A percentile compares a stretch with the other conserved stretches of the same genome.
These are phyloP conservation scores for Hyles vespertilio DNA, from an alignment of 1,140 invertebrate genomes.

Conservation along the genomic window DNA sequence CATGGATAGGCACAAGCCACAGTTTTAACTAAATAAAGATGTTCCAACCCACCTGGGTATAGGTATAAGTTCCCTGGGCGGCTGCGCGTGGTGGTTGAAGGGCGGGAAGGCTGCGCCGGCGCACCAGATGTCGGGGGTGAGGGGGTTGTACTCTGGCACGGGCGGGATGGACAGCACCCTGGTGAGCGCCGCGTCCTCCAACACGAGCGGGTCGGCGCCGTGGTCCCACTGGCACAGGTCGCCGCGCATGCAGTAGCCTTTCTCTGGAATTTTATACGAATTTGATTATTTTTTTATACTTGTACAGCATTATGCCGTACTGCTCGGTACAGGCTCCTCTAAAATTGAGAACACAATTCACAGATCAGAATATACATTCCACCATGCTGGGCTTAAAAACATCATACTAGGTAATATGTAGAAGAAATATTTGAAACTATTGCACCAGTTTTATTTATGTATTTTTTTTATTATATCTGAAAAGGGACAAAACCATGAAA, in stretches of 20 bases:
- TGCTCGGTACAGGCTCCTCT: too few relatives aligned
- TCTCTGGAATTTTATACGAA: constrained; percentile 77
- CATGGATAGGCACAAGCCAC: too few relatives aligned
- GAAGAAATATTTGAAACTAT: too few relatives aligned
- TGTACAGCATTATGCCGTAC: too few relatives aligned
- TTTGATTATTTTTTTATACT: neutral
- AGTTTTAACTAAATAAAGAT: too few relatives aligned
- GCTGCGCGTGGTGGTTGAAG: constrained; percentile 35
- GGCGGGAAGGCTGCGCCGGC: constrained; percentile 59
- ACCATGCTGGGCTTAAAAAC: too few relatives aligned
- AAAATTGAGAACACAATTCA: too few relatives aligned
- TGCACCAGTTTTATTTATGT: too few relatives aligned
- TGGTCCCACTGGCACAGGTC: constrained; percentile 97
- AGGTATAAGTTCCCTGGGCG: constrained; percentile 58
- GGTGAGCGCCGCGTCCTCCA: constrained; percentile 85
- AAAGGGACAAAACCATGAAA: too few relatives aligned
- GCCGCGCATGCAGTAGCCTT: constrained; percentile 96
- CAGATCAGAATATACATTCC: too few relatives aligned
- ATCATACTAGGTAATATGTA: too few relatives aligned
- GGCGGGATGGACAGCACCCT: constrained; percentile 62
- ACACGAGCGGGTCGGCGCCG: constrained; percentile 93
- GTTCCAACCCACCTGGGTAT: constrained; percentile 44
- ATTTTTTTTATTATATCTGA: too few relatives aligned
- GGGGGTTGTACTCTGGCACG: constrained; percentile 87
- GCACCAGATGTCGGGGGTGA: constrained; percentile 87